Evolutionary conservation across 2,888 invertebrate genomes (phyloP), one percentile per base, ranked within the genome.

Genomic region (Eristalinus aeneus): DNA sequence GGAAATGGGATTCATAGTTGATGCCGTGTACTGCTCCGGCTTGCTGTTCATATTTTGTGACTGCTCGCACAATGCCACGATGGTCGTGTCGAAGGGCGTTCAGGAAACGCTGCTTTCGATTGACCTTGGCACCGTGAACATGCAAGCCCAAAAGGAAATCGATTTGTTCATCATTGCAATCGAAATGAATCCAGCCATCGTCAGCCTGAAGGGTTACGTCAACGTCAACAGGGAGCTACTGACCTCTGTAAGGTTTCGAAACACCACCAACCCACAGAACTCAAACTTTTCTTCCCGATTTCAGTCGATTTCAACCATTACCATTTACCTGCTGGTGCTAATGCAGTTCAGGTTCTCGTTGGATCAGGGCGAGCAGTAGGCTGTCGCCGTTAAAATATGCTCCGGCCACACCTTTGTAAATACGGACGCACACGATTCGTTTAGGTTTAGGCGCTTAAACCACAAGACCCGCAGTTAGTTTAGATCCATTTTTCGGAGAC

Each of bases 171-270:
- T 95, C 87, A 94, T 94, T 88, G 95, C 95, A 0, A 95, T 95
- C 67, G 94, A 95, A 90, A 94, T 95, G 94, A 95, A 95, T 90
- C 95, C 95, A 5, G 95, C 95, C 0, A 94, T 95, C 20, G 95
- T 95, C 0, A 95, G 95, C 32, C 91, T 95, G 63, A 94, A 94
- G 89, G 95, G 95, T 27, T 95, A 95, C 88, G 94, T 94, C 0
- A 91, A 95, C 88, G 95, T 95, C 22, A 95, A 95, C 90, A 93
- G 95, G 74, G 94, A 95, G 89, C 91, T 95, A 2, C 91, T 95
- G 16, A 94, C 95, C 53, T 94, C 95, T 87, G 95, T 95, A 90
- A 92, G 93, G 46, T 46, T 16, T 16, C 46, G 0, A 1, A 6
- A 16, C 46, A 16, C 16, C 39, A 1, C 4, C n/a, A 6, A 3